A percentile compares a stretch with the other conserved stretches of the same genome.
Conservation (phyloP, 2,113 vertebrate genomes). For the Xenopus tropicalis region UCB_Xtro_10.0 CM004448.2:80483501-80484000, state of each 20-base stretch:
- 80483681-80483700: neutral
- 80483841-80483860: no score
- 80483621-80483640: neutral
- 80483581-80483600: neutral
- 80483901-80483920: no score
- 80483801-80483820: no score
- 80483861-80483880: no score
- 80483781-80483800: neutral
- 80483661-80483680: slow-evolving; percentile 2
- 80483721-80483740: neutral
- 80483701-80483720: neutral
- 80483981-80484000: no score
- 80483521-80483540: neutral
- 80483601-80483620: slow-evolving; percentile 1
- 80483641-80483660: neutral
- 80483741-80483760: neutral
- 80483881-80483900: no score
- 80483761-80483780: neutral
- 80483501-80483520: neutral
- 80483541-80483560: neutral
- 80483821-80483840: no score
- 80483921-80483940: no score
- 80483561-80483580: neutral
- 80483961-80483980: no score
- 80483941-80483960: no score